Base-by-base conservation (phyloP, 2,888 invertebrate species). In the Seira sanloemensis region DNA sequence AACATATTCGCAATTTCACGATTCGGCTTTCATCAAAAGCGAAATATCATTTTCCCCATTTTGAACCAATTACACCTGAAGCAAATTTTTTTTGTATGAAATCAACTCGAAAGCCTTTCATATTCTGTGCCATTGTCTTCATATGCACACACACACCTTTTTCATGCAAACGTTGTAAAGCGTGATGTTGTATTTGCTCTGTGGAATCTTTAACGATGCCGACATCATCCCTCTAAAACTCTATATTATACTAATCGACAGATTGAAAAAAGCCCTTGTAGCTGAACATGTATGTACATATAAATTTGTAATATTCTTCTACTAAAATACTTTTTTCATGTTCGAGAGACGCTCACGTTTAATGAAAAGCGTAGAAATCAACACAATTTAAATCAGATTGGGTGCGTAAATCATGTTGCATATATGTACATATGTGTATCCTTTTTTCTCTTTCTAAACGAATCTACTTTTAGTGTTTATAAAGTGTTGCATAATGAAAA, bases 191-290 rank as follows among this genome's bases (percentile, higher is more conserved):
- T n/a, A 74, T 73, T 75, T 62, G n/a, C 80, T 74, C 74, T 75
- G 65, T 69, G 65, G 46, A 24, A 25, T 37, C 23, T 37, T 37
- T 7, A 12, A 37, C 23, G 66, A 65, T 67, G 82, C 76, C 82
- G 76, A 82, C 82, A 76, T 82, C 82, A 82, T 76, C 75, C 74
- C 27, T 54, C 26, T 71, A n/a, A n/a, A n/a, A n/a, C n/a, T n/a
- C n/a, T n/a, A n/a, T n/a, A n/a, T n/a, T 75, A 75, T 81, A 74
- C 75, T 75, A 76, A 82, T 82, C 82, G 82, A 82, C 82, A 76
- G 76, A 4, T 82, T 72, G 50, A 46, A 71, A 37, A 37, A 37
- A 37, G 37, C 37, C 37, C 37, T 37, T 37, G n/a, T n/a, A n/a
- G n/a, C n/a, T n/a, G n/a, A n/a, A n/a, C n/a, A n/a, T n/a, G n/a